Percentiles rank a stretch among this genome's conserved stretches.
Conservation (phyloP, 2,113 vertebrate species). For the Plecturocebus donacophilus region DNA sequence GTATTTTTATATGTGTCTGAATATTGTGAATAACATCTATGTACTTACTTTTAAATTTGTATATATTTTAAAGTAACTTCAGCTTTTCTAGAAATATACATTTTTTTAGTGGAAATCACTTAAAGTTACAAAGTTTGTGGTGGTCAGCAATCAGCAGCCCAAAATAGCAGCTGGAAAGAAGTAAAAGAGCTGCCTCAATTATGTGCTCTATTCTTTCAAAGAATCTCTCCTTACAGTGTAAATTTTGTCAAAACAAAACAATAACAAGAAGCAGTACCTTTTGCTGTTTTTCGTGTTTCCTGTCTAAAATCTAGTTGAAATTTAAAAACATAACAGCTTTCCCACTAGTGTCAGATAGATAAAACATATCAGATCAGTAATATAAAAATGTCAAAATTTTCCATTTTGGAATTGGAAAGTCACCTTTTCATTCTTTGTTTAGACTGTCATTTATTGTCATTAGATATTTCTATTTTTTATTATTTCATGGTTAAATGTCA, state of each 20-base stretch:
- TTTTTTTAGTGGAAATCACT: conserved; percentile 34
- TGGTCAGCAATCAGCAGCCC: conserved; percentile 29
- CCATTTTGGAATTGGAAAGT: neutral
- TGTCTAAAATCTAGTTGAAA: neutral
- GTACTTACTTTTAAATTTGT: neutral
- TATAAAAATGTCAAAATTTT: neutral
- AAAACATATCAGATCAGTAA: neutral
- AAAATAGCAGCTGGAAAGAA: conserved; percentile 29
- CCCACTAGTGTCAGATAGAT: neutral
- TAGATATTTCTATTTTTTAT: conserved; percentile 36
- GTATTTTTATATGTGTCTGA: neutral
- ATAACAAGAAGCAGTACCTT: neutral
- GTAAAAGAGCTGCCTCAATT: neutral
- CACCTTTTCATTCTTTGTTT: neutral
- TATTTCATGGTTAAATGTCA: conserved; percentile 23
- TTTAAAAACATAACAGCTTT: neutral
- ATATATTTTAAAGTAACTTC: conserved; percentile 15
- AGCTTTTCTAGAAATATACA: neutral
- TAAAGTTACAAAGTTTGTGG: neutral
- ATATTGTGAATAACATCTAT: neutral
- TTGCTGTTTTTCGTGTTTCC: neutral
- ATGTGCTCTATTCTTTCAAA: neutral
- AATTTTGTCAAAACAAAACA: neutral
- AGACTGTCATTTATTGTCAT: neutral
- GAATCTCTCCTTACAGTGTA: neutral